Evolutionary conservation across 2,888 invertebrate genomes (phyloP), one percentile per base, ranked within the genome.

Genomic region (Parnassius smintheus): DNA sequence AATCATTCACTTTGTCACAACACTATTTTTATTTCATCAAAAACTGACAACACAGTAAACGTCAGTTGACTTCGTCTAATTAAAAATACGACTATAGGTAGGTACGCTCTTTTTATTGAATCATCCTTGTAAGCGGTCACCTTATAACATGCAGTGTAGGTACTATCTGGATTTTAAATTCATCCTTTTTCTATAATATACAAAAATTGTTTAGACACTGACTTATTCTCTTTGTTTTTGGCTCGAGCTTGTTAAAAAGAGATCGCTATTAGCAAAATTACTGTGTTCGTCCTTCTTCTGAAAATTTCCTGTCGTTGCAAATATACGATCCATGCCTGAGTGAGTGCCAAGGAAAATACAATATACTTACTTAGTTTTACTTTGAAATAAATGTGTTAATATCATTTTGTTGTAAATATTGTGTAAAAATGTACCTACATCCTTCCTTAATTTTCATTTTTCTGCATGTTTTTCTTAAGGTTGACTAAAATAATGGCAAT

Each of bases 71-170:
- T n/a, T n/a, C n/a, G n/a, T n/a, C n/a, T n/a, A n/a, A n/a, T n/a
- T n/a, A n/a, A n/a, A n/a, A n/a, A n/a, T n/a, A n/a, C n/a, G n/a
- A n/a, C n/a, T n/a, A n/a, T n/a, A 83, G 78, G 79, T 79, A 79
- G 79, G 82, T 82, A 80, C 18, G 1, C 1, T 18, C 81, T 73
- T 72, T 69, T 59, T 62, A 68, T 63, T 65, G 67, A 69, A 71
- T 71, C 72, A 67, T 74, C 74, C 72, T 75, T 72, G 70, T 65
- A 61, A 69, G 70, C 74, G 18, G 18, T 18, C 18, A 18, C 18
- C 18, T 18, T 18, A 18, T 18, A 18, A 18, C 18, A 18, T 18
- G 18, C 18, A 18, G 18, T 18, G 18, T n/a, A n/a, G n/a, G n/a
- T 1, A 18, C 18, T 18, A 18, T 18, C 18, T 77, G 75, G 76